Base-by-base conservation (phyloP, 1,140 invertebrate genomes). In the Argopecten irradians region DNA sequence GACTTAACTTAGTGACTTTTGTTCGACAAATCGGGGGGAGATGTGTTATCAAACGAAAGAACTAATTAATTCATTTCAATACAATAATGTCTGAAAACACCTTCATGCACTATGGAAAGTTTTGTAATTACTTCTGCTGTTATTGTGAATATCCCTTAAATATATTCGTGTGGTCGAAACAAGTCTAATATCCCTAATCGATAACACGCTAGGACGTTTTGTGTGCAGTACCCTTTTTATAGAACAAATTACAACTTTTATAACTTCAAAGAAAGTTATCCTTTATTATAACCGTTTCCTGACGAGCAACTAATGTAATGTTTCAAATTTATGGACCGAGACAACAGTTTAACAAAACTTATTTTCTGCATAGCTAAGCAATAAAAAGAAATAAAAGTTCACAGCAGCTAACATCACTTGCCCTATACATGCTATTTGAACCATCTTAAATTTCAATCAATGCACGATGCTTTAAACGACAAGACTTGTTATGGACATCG, bases 301-400 rank as follows among this genome's bases (percentile, higher is more conserved):
- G 55, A 71, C 8, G 55, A 71, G 55, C 5, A 28, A 28, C 22
- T 71, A 16, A 8, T 16, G 22, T 28, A n/a, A 71, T 71, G 55
- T 71, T 46, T 19, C 43, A 46, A 46, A 46, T 46, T 71, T 71
- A 71, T 16, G 28, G 55, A 5, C 22, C 55, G 55, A 71, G 55
- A 71, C 55, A 22, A 71, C 55, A n/a, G 22, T 71, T 71, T 71
- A 71, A 16, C 5, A 22, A 28, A 71, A 71, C 55, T 71, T 71
- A 71, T 71, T 71, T 71, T 71, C 55, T 71, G 55, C 55, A 71
- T 71, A 71, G n/a, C 55, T 71, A 71, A 71, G 55, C 55, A 71
- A 28, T 71, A 39, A 8, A 71, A 71, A 71, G 5, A 22, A 28
- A 28, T 7, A 28, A 8, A 28, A n/a, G n/a, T n/a, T n/a, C 55